Percentiles rank a stretch among this genome's conserved stretches.
Conservation (phyloP, 2,797 vertebrate species). For the Erpetoichthys calabaricus region DNA sequence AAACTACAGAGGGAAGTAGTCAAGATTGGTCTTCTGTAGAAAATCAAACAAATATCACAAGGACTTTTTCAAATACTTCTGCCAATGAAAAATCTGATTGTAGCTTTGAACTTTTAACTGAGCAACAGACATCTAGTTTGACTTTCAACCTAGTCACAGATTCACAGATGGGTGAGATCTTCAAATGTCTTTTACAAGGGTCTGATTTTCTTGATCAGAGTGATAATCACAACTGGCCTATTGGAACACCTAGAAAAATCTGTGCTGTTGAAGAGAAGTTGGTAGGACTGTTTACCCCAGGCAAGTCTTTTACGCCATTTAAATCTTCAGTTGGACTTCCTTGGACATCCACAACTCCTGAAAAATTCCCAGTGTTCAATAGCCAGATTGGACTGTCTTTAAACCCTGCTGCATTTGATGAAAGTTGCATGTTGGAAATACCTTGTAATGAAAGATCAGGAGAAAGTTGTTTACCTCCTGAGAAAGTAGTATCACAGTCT, state of each 20-base stretch:
- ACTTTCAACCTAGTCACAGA: slow-evolving; percentile 90
- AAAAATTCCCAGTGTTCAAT: slow-evolving; percentile 42
- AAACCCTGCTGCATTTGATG: slow-evolving; percentile 78
- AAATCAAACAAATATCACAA: no score
- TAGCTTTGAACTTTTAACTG: slow-evolving; percentile 71
- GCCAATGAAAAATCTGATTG: slow-evolving; percentile 53
- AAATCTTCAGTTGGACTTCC: slow-evolving; percentile 47
- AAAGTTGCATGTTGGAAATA: slow-evolving; percentile 84
- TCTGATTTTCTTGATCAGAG: slow-evolving; percentile 69
- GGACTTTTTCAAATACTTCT: no score
- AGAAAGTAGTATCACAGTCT: slow-evolving; percentile 52
- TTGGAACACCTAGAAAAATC: slow-evolving; percentile 48
- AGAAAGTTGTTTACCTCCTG: slow-evolving; percentile 28
- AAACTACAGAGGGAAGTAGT: no score
- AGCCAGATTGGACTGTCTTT: slow-evolving; percentile 45
- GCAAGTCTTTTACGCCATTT: slow-evolving; percentile 24
- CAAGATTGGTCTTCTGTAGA: no score
- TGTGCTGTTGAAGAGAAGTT: slow-evolving; percentile 30
- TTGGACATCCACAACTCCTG: slow-evolving; percentile 62
- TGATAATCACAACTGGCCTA: slow-evolving; percentile 36
- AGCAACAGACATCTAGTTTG: slow-evolving; percentile 78
- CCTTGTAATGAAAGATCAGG: slow-evolving; percentile 38
- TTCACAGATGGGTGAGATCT: slow-evolving; percentile 95
- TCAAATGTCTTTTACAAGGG: slow-evolving; percentile 85
- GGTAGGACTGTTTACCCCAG: slow-evolving; percentile 33